Base-by-base conservation (phyloP, 2,888 invertebrate species). In the Mesopsocus fuscifrons region DNA sequence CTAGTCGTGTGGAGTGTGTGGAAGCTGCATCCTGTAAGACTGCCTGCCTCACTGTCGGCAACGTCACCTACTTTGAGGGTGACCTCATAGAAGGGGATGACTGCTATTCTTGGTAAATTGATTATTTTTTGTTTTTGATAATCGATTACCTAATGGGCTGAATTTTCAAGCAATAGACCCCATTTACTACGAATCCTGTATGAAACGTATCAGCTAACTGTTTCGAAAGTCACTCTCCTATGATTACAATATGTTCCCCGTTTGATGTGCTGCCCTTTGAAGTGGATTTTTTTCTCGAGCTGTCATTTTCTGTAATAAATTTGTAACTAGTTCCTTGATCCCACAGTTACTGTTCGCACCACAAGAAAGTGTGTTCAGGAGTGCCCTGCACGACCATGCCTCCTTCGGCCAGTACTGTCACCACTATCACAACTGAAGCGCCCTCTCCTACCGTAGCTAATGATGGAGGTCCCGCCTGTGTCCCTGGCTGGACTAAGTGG, bases 401-500 rank as follows among this genome's bases (percentile, higher is more conserved):
- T 15, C 45, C 54, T 11, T n/a, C n/a, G n/a, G n/a, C n/a, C n/a
- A n/a, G n/a, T n/a, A n/a, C n/a, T n/a, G n/a, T n/a, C n/a, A 61
- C 41, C 6, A 46, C 45, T 2, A 34, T 41, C 9, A 13, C 44
- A 20, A 17, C 45, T 34, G n/a, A 6, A 20, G 17, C 26, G 34
- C 26, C 15, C 51, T 11, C 53, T n/a, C 42, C 45, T 26, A 38
- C 51, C 45, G 3, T 57, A 50, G 21, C 58, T 51, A 47, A 61
- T 51, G 46, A 66, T 54, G 32, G 59, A 54, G 54, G 63, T 59
- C 57, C 63, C 0, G 53, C 64, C 26, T 85, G 87, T 53, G 61
- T 65, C 34, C 58, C 67, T 2, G 88, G 88, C 0, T 88, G 87
- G 84, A 77, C 79, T 0, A 59, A 66, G 11, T 89, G 88, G 88